Percentiles rank a stretch among this genome's conserved stretches.
Evolutionary conservation across 1,140 invertebrate species (phyloP).

Genomic region (Hermetia illucens): DNA sequence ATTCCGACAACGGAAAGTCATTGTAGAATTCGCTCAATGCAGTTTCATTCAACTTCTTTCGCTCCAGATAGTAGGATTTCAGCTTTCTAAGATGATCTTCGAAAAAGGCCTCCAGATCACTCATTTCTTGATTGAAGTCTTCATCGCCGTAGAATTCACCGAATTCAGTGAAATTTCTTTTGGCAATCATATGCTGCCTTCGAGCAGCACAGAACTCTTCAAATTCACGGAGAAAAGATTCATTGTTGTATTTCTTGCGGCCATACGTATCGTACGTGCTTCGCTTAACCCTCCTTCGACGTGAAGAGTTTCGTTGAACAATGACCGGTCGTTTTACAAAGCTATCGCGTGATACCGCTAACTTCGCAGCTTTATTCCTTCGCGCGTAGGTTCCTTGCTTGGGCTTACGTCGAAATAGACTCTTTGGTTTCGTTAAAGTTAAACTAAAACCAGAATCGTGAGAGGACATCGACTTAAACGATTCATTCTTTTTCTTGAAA

Average conservation of each 20-base stretch:
- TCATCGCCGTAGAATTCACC: not conserved
- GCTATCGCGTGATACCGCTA: conserved; percentile 39
- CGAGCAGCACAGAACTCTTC: conserved; percentile 5
- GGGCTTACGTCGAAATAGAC: conserved; percentile 15
- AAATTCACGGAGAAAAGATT: conserved; percentile 3
- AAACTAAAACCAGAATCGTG: conserved; percentile 20
- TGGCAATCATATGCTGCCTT: not conserved
- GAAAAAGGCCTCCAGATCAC: conserved; percentile 8
- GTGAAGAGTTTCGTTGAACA: conserved; percentile 17
- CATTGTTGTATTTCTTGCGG: not conserved
- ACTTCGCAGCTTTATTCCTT: conserved; percentile 30
- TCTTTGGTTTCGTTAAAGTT: conserved; percentile 23
- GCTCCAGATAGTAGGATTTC: conserved; percentile 6
- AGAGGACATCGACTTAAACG: conserved; percentile 7
- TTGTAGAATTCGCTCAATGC: conserved; percentile 3
- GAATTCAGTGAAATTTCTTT: not conserved
- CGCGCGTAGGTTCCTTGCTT: conserved; percentile 13
- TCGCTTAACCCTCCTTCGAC: conserved; percentile 25
- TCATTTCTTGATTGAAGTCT: conserved; percentile 6
- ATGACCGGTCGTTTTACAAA: conserved; percentile 43
- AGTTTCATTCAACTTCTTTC: conserved; percentile 4
- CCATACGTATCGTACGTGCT: not conserved
- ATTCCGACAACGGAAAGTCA: not conserved
- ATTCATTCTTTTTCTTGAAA: conserved; percentile 23
- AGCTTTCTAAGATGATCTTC: conserved; percentile 6